Base-by-base conservation (phyloP, 2,888 invertebrate genomes). In the Drosophila seclusa region DNA sequence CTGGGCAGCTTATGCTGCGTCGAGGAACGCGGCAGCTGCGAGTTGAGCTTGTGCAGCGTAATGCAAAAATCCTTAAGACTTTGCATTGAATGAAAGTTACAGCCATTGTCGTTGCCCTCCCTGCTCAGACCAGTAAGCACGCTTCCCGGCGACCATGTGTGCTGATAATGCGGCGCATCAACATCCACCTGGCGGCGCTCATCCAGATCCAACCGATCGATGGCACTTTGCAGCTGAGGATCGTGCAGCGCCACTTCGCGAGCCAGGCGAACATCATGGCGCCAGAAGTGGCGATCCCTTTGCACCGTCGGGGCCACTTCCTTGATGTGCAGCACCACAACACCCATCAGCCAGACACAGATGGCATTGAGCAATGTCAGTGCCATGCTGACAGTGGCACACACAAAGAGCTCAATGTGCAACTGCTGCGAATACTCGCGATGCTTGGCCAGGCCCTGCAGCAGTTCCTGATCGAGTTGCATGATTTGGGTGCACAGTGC, bases 361-460 rank as follows among this genome's bases (percentile, higher is more conserved):
- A 95, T 86, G 65, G 97, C 96, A 89, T 97, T 97, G 62, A 96
- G 93, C 7, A 96, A 92, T 0, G 96, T 96, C 13, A 97, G 92
- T 31, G 95, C 94, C 52, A 97, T 94, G 65, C 96, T 96, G n/a
- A 96, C 94, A 0, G 94, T 93, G 3, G 96, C 96, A 24, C 96
- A 92, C 4, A 95, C 87, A 0, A 95, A 94, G 29, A 95, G 93
- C 86, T 97, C 96, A 0, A 93, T 83, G 0, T 94, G 94, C 74
- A 94, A 94, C 83, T 95, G 93, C 40, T 94, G 92, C n/a, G 94
- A 95, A 92, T 95, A 96, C 27, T 93, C 90, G 6, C 92, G 91
- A 1, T 93, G 92, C 62, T 92, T 92, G 18, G 92, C 87, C 36
- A 86, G 71, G 18, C 69, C 69, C 7, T 92, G 91, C 2, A 91